Conservation (phyloP, 2,888 invertebrate genomes). For the Apamea sordens region DNA sequence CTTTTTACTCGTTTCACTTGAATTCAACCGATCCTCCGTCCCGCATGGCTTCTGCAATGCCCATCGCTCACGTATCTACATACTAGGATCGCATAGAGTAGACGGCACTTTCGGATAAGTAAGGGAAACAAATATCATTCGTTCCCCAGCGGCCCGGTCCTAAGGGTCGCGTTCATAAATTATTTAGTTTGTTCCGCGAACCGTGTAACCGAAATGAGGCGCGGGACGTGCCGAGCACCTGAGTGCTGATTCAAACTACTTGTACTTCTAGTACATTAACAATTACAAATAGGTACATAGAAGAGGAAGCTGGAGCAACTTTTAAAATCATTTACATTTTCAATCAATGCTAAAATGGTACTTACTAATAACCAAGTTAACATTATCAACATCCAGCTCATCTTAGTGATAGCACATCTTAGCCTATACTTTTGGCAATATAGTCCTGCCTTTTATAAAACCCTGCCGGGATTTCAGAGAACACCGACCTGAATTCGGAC, state of each 20-base stretch:
- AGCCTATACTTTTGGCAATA: neutral
- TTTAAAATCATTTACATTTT: constrained; percentile 11
- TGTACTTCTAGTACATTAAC: constrained; percentile 41
- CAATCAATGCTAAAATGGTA: neutral
- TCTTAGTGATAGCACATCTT: neutral
- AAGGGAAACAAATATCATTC: constrained; percentile 63
- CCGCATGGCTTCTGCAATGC: constrained; percentile 42
- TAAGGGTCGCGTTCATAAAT: constrained; percentile 73
- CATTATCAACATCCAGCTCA: neutral
- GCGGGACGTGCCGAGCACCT: constrained; percentile 36
- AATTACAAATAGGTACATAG: constrained; percentile 24
- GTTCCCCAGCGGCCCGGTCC: constrained; percentile 53
- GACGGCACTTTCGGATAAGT: constrained; percentile 61
- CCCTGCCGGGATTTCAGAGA: constrained; percentile 2
- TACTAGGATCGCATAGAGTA: constrained; percentile 60
- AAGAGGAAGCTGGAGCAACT: neutral
- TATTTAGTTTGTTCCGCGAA: constrained; percentile 70
- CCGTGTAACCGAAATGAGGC: constrained; percentile 58
- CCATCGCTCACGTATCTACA: constrained; percentile 54
- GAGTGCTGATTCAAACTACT: constrained; percentile 38
- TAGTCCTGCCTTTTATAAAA: neutral
- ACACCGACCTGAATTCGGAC: constrained; percentile 9
- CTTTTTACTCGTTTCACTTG: constrained; percentile 36
- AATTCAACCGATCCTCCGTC: constrained; percentile 26
- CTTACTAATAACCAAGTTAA: neutral